A percentile compares a stretch with the other conserved stretches of the same genome.
These are phyloP conservation scores for Meloidogyne hapla DNA, from an alignment of 1,140 invertebrate genomes.

Conservation along the genomic window DNA sequence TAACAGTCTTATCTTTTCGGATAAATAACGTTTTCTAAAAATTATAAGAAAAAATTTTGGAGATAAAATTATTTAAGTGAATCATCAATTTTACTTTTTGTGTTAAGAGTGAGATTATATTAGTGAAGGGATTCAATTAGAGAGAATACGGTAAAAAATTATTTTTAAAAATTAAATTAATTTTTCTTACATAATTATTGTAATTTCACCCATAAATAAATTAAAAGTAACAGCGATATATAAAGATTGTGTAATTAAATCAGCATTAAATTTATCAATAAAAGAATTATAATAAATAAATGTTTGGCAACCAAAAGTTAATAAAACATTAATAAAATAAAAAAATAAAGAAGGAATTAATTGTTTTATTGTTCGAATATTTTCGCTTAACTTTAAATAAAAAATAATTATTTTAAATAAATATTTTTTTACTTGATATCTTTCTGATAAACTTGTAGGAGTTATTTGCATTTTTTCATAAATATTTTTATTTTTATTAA, in stretches of 20 bases:
- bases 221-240: not conserved
- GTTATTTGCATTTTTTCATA: slow-evolving; percentile 13
- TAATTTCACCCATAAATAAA: not conserved
- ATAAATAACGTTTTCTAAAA: too few relatives aligned
- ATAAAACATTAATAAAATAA: slow-evolving; percentile 7
- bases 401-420: not conserved
- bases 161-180: not conserved
- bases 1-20: too few relatives aligned
- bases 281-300: slow-evolving; percentile 13
- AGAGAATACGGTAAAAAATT: too few relatives aligned
- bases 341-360: not conserved
- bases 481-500: slow-evolving; percentile 19
- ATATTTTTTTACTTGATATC: not conserved
- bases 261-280: not conserved
- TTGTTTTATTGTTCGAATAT: not conserved
- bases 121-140: too few relatives aligned
- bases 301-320: slow-evolving; percentile 19
- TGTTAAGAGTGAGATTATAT: too few relatives aligned
- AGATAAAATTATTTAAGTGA: too few relatives aligned
- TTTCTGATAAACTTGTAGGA: not conserved
- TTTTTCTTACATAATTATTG: not conserved
- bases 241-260: not conserved
- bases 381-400: not conserved
- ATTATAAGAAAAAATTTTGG: too few relatives aligned
- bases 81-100: too few relatives aligned